Base-by-base conservation (phyloP, 1,140 invertebrate species). In the Pseudachorutes palmiensis region DNA sequence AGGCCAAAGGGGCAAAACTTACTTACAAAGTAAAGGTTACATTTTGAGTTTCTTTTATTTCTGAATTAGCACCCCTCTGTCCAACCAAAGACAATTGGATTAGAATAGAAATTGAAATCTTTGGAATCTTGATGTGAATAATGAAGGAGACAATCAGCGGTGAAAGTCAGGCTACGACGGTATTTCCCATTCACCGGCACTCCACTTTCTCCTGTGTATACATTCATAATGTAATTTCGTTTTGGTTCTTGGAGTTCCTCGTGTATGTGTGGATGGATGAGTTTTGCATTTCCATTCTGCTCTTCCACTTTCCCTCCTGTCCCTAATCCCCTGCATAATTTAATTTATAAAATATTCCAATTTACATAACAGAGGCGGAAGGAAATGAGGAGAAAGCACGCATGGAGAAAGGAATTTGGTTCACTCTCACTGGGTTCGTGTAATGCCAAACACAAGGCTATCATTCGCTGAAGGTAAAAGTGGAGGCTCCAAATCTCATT, bases 271-370 rank as follows among this genome's bases (percentile, higher is more conserved):
- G 5, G 12, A 9, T 26, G 24, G 51, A 55, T 55, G 51, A 55
- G 12, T 55, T 55, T 24, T 55, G 51, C 51, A 55, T 24, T 9
- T 26, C 12, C 9, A 24, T 5, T 9, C 51, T 24, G 51, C 5
- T 9, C 24, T 9, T 24, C 24, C 9, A 5, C 14, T 55, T 22
- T 26, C 51, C 9, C 24, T 14, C 51, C 51, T 55, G 9, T 24
- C 51, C n/a, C n/a, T n/a, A n/a, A n/a, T 55, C 51, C 51, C 24
- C 9, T 55, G 24, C 51, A 55, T 55, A 55, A 55, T 55, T 55
- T 55, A 55, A 55, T 55, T 55, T 55, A 55, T 55, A 55, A 55
- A 55, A 55, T 55, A 55, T 55, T 55, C 51, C 51, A 55, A 55
- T 55, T 55, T 55, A 55, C 51, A 55, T 55, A 26, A n/a, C 5